Evolutionary conservation across 2,888 invertebrate genomes (phyloP), one percentile per base, ranked within the genome.

Genomic region (Notodromas monacha): DNA sequence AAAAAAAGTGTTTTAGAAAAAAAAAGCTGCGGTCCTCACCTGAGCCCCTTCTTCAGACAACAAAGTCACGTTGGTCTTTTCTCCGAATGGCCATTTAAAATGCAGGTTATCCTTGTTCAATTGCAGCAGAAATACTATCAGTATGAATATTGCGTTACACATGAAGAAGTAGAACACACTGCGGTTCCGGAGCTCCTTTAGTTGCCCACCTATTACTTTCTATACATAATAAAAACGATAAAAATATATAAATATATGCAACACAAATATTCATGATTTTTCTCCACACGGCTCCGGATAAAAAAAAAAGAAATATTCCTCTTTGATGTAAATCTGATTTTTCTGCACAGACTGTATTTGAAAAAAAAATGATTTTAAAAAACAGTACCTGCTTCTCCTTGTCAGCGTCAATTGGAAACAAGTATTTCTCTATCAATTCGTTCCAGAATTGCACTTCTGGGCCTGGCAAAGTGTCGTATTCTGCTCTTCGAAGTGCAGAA

Each of bases 41-140:
- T 77, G 73, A 63, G 74, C 70, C 36, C 72, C 65, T 48, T 61
- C 63, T 55, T 73, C 72, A n/a, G n/a, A n/a, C 56, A 74, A 68
- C 57, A 70, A 74, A 39, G 76, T 74, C 45, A 79, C 72, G 57
- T 79, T 81, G 51, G 72, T 73, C 60, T 68, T 74, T 48, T 77
- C 70, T 57, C 77, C 79, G 46, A 77, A 65, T 32, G 86, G 86
- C 86, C 86, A 86, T 54, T 79, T 76, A 50, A 86, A 60, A 56
- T 86, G 81, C 43, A 89, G 62, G 49, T 68, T 67, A 54, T 86
- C 84, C 64, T 86, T 86, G 61, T 89, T 84, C 55, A 89, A 62
- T 60, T 92, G 92, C 50, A 96, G 68, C 52, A 92, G 68, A 58
- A 92, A 79, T 42, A 96, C 84, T 56, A 89, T 79, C 51, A 92